These are phyloP conservation scores for Drosophila eugracilis DNA, from an alignment of 1,140 invertebrate species.

Conservation along the genomic window DNA sequence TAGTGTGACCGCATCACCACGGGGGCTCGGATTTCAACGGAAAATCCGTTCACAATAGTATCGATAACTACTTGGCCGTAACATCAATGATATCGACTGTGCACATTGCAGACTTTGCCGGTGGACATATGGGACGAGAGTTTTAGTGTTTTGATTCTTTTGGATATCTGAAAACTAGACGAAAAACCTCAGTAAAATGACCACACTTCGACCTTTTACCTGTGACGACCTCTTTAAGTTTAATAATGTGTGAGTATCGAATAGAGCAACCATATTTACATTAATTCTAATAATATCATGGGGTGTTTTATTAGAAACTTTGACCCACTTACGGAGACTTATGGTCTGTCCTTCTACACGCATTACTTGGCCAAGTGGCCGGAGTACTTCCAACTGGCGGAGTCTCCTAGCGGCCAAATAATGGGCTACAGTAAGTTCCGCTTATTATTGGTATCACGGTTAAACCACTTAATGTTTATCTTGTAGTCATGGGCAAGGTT, in stretches of 20 bases:
- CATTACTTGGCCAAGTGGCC: constrained; percentile 99
- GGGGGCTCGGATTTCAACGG: neutral
- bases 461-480: neutral
- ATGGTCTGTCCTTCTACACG: constrained; percentile 98
- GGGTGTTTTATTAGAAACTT: constrained; percentile 90
- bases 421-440: constrained; percentile 98
- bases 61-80: constrained; percentile 7
- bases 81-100: neutral
- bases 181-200: constrained; percentile 89
- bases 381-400: constrained; percentile 99
- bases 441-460: neutral
- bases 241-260: constrained; percentile 95
- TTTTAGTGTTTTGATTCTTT: too few species aligned
- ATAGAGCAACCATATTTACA: neutral
- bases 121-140: too few species aligned
- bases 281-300: neutral
- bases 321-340: constrained; percentile 98
- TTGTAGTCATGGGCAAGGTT: constrained; percentile 98
- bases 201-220: constrained; percentile 95
- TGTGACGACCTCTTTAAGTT: constrained; percentile 98
- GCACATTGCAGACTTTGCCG: constrained; percentile 6
- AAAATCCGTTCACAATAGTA: neutral
- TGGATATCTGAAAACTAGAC: too few species aligned
- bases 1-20: constrained; percentile 6
- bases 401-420: constrained; percentile 97